Evolutionary conservation across 2,113 vertebrate species (phyloP).

Genomic region (Nothocercus nigrocapillus): DNA sequence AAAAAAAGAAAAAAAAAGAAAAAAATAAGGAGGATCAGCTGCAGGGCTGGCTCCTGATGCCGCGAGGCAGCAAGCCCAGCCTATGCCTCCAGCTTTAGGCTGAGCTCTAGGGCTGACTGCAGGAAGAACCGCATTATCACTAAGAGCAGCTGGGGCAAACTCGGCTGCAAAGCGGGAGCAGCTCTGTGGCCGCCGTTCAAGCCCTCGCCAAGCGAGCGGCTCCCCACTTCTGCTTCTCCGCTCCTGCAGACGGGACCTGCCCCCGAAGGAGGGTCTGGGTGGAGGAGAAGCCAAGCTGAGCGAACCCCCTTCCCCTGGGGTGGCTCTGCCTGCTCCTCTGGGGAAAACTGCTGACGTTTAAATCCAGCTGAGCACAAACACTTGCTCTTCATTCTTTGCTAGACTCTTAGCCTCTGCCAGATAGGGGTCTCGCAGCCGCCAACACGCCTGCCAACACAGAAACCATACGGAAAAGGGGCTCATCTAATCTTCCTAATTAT

Average conservation of each 20-base stretch:
- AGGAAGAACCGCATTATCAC: neutral
- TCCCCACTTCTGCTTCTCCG: neutral
- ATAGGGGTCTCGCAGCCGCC: neutral
- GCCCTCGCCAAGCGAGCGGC: neutral
- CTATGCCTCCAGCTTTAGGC: fast-evolving
- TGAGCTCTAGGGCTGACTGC: neutral
- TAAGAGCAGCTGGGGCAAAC: neutral
- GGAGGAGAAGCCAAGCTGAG: neutral
- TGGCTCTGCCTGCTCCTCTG: neutral
- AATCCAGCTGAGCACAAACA: neutral
- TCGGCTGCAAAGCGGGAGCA: neutral
- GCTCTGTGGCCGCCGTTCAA: neutral
- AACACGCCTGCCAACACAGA: neutral
- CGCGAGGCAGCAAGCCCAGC: neutral
- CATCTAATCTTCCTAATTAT: neutral
- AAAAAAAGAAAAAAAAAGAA: neutral
- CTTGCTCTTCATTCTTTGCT: neutral
- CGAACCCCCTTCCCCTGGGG: neutral
- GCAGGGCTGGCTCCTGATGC: fast-evolving
- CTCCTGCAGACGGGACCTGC: no score
- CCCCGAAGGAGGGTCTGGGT: neutral
- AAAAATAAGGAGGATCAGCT: neutral
- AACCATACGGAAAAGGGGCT: neutral
- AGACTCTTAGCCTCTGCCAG: neutral
- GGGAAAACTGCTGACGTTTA: neutral